Evolutionary conservation across 2,113 vertebrate genomes (phyloP), one percentile per base, ranked within the genome.

Genomic region (Emydura subglobosa): DNA sequence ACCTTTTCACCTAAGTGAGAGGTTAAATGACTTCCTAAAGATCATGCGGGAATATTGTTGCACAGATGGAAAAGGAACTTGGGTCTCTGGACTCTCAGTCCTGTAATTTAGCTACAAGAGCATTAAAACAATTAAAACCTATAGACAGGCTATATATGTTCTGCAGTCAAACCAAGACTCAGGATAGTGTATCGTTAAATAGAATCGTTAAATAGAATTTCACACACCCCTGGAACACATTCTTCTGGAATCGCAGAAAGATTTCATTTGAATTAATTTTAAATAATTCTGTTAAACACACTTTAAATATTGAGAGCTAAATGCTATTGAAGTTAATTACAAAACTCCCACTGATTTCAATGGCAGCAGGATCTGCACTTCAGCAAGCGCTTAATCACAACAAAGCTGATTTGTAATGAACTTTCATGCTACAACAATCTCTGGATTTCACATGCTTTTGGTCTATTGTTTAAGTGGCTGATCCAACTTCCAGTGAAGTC

Each of bases 261-360:
- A 7, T 74, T 12, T 39, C 8, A 7, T 79, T 79, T 85, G 80
- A 54, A 80, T 83, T 24, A 1, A 22, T 54, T 72, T 53, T 29
- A 39, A 39, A 7, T 3, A 2, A 80, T 88, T 81, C 14, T 87
- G 8, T 50, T 94, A 79, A 72, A 31, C 50, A 85, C 42, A 22
- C 9, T 89, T 82, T 84, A 86, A 85, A 84, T 7, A 7, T 9
- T 82, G 44, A n/a, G 19, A 89, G 13, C 42, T 91, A 47, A 92
- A 47, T 5, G 51, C 9, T 76, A 44, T 51, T 83, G 59, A 93
- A 91, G 0, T 59, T 61, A 95, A 21, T 5, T 88, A 29, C 27
- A 93, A 82, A 92, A 82, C 25, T 88, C 39, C 53, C 59, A 22
- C 39, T 86, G 82, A 93, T 92, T 96, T 76, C 65, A 80, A 25